A percentile compares a stretch with the other conserved stretches of the same genome.
phyloP scores from a whole-genome alignment of 2,888 invertebrate genomes.

The Harpagoxenus sublaevis region DNA sequence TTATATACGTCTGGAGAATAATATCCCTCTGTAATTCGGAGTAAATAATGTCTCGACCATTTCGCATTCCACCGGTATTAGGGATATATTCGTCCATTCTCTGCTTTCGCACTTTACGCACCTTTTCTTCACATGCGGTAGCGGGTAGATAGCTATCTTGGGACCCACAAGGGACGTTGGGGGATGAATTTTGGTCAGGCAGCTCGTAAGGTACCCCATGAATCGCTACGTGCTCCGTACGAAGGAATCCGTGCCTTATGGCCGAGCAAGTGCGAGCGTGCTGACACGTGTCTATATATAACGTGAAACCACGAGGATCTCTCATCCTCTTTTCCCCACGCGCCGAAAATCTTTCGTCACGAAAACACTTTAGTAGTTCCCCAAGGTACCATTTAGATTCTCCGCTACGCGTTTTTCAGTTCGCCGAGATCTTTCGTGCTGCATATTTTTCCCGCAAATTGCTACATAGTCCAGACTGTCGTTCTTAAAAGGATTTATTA shows the following conservation, averaged over 20 bases:
- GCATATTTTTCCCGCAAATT: constrained; percentile 64
- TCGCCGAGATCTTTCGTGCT: constrained; percentile 56
- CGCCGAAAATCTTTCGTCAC: constrained; percentile 73
- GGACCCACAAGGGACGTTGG: constrained; percentile 68
- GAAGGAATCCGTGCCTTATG: constrained; percentile 49
- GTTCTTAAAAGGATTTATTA: constrained; percentile 26
- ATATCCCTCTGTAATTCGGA: neutral
- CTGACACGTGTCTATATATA: constrained; percentile 56
- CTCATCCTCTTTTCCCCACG: constrained; percentile 34
- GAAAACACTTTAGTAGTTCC: constrained; percentile 75
- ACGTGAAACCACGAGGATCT: constrained; percentile 35
- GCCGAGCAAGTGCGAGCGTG: constrained; percentile 17
- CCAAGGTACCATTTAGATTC: constrained; percentile 64
- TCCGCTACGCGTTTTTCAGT: constrained; percentile 33
- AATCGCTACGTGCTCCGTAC: constrained; percentile 74
- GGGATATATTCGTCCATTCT: neutral
- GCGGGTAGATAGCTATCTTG: constrained; percentile 70
- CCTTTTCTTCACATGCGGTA: constrained; percentile 59
- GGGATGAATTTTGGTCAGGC: constrained; percentile 75
- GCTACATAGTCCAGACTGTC: constrained; percentile 21
- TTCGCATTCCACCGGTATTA: neutral
- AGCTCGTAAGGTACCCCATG: constrained; percentile 73
- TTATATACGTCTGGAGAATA: neutral
- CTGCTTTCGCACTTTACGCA: constrained; percentile 56
- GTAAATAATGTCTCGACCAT: constrained; percentile 16